Base-by-base conservation (phyloP, 2,113 vertebrate genomes). In the Oncorhynchus kisutch region DNA sequence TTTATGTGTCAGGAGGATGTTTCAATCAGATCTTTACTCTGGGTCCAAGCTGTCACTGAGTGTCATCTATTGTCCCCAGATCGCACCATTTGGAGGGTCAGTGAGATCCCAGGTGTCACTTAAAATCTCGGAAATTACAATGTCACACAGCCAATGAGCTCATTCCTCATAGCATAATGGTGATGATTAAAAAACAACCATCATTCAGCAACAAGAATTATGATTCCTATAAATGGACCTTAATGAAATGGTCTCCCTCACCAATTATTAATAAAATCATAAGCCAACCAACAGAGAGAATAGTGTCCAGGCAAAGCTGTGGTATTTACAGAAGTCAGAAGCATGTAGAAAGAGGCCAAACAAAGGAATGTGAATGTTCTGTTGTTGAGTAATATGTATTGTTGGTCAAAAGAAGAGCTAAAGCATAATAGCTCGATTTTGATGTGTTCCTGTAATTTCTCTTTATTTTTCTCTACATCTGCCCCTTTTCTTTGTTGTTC, bases 71-170 rank as follows among this genome's bases (percentile, higher is more conserved):
- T 86, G 78, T 82, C 74, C 75, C 71, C 67, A 71, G 51, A 76
- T 76, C 62, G 11, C 73, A 81, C 75, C 67, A 82, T 78, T 85
- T 85, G 87, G 84, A 88, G 71, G 81, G 75, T 76, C 82, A 70
- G 51, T 6, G 65, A 39, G 72, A 83, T 81, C 90, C 71, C 92
- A 92, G 90, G 92, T 90, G 92, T 85, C 85, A 78, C 67, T 86
- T 87, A 70, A 85, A 82, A 80, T 54, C 75, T 75, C 64, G 69
- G 81, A 91, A 93, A 90, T 90, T 81, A 86, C 74, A 85, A 79
- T 81, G 80, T 82, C 67, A 73, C 77, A 13, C 49, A 85, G 91
- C 89, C 87, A 91, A 70, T 75, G 78, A 74, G 39, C 85, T 71
- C 71, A 64, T 72, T 75, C 72, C 75, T 45, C 77, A 78, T 71